phyloP scores from a whole-genome alignment of 2,888 invertebrate species.

The Orthosia cruda region DNA sequence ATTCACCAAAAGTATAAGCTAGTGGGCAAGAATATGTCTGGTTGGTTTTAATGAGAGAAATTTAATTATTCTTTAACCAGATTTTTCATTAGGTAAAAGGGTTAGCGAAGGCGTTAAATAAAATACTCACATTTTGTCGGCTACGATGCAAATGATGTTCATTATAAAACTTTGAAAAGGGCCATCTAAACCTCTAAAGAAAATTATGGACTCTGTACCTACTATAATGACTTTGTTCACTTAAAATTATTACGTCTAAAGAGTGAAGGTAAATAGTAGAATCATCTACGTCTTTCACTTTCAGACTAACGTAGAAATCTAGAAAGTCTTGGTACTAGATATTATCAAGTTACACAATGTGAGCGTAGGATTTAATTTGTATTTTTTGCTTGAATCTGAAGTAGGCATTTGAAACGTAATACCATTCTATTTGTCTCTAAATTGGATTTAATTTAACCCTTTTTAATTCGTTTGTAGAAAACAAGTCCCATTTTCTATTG shows the following conservation, averaged over 20 bases:
- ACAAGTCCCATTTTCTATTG: conserved; percentile 9
- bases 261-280: conserved; percentile 42
- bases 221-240: conserved; percentile 54
- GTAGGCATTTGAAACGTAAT: not conserved
- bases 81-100: conserved; percentile 39
- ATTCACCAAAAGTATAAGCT: conserved; percentile 69
- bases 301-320: conserved; percentile 42
- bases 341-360: conserved; percentile 46
- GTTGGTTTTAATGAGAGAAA: conserved; percentile 69
- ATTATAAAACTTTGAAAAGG: conserved; percentile 40
- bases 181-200: conserved; percentile 25
- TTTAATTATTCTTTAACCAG: conserved; percentile 59
- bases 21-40: conserved; percentile 65
- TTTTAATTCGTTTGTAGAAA: conserved; percentile 18
- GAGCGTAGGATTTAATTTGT: conserved; percentile 27
- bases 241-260: conserved; percentile 48
- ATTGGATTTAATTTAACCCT: not conserved
- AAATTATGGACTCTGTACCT: conserved; percentile 36
- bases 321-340: conserved; percentile 52
- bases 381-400: conserved; percentile 7
- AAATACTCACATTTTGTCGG: conserved; percentile 4
- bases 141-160: not conserved
- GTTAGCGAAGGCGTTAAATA: not conserved
- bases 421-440: not conserved
- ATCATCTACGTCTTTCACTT: conserved; percentile 53